A percentile compares a stretch with the other conserved stretches of the same genome.
Conservation (phyloP, 1,140 invertebrate species). For the Anagrus nilaparvatae region DNA sequence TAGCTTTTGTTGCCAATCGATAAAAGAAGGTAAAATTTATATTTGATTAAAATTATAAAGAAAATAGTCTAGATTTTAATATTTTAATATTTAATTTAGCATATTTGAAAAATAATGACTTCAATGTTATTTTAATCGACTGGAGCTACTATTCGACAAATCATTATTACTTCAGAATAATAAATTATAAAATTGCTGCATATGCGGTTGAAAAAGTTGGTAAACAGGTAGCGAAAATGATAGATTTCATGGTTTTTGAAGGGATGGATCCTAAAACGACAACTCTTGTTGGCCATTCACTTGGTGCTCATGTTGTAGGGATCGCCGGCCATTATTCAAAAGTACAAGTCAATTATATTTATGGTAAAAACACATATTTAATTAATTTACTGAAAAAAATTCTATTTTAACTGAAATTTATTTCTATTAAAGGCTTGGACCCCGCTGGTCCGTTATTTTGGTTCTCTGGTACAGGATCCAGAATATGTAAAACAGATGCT, state of each 20-base stretch:
- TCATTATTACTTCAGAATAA: slow-evolving; percentile 32
- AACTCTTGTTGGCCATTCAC: too few species aligned
- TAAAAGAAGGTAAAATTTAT: too few species aligned
- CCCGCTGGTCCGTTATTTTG: slow-evolving; percentile 38
- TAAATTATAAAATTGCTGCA: slow-evolving; percentile 37
- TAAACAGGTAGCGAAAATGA: slow-evolving; percentile 44
- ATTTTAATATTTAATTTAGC: slow-evolving; percentile 38
- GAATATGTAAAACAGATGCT: slow-evolving; percentile 31
- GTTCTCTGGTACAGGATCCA: slow-evolving; percentile 18
- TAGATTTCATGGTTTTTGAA: slow-evolving; percentile 41
- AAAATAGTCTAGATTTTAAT: slow-evolving; percentile 8
- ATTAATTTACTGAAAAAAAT: too few species aligned
- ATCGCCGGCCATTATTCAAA: not conserved
- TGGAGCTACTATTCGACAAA: too few species aligned
- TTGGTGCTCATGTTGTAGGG: too few species aligned
- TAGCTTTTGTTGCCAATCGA: too few species aligned
- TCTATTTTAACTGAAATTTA: not conserved
- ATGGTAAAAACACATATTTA: slow-evolving; percentile 24
- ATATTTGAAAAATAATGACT: slow-evolving; percentile 43
- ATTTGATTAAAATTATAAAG: too few species aligned
- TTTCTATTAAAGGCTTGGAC: slow-evolving; percentile 33
- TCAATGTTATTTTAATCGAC: slow-evolving; percentile 54
- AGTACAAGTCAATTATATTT: slow-evolving; percentile 6
- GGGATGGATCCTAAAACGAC: too few species aligned
- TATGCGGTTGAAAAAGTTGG: slow-evolving; percentile 45